These are phyloP conservation scores for Toxostoma redivivum DNA, from an alignment of 2,113 vertebrate genomes.

Conservation along the genomic window DNA sequence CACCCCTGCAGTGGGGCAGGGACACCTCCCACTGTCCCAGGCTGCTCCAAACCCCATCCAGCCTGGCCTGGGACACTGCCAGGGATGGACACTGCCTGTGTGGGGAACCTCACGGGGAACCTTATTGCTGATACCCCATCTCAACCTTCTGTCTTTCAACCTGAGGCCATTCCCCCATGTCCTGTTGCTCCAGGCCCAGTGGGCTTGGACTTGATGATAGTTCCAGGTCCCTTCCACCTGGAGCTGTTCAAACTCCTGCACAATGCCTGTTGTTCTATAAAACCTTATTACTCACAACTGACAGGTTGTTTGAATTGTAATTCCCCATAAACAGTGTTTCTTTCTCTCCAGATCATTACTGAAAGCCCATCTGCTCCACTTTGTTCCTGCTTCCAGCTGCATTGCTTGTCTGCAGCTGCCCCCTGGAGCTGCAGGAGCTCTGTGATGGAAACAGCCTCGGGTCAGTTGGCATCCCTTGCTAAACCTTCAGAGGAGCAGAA, in stretches of 20 bases:
- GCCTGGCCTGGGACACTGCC: rapidly evolving
- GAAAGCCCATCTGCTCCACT: neutral
- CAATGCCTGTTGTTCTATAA: neutral
- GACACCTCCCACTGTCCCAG: neutral
- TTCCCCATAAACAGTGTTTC: neutral
- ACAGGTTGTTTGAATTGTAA: neutral
- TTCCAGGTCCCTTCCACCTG: neutral
- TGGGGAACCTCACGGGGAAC: neutral
- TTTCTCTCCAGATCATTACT: neutral
- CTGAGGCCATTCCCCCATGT: neutral
- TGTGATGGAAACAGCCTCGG: neutral
- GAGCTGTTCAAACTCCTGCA: neutral
- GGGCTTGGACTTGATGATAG: rapidly evolving
- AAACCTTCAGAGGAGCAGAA: neutral
- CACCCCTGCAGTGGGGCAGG: neutral
- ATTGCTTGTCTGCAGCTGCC: neutral
- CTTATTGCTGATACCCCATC: rapidly evolving
- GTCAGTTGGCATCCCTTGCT: neutral
- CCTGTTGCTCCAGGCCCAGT: neutral
- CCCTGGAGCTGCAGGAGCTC: neutral
- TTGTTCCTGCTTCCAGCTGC: neutral
- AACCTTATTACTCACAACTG: neutral
- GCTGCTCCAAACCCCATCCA: neutral
- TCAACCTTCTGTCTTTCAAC: rapidly evolving
- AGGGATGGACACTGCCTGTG: neutral